Conservation (phyloP, 2,888 invertebrate genomes). For the Enoplolaimus lenunculus region DNA sequence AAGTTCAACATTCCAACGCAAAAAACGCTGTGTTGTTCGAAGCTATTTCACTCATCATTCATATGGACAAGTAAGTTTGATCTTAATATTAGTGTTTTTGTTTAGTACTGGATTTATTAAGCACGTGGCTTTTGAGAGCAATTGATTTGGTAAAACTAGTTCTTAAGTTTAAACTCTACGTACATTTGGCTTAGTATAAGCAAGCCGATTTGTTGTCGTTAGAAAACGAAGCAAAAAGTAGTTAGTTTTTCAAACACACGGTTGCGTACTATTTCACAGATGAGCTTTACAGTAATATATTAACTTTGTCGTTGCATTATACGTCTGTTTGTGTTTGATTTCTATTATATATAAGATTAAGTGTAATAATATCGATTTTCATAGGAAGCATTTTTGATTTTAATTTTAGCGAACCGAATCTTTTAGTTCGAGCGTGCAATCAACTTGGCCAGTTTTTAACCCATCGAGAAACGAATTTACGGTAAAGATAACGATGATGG, state of each 20-base stretch:
- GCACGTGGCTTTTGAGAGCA: background rate
- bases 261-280: too few species aligned
- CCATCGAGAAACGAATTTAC: conserved; percentile 81
- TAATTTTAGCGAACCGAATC: conserved; percentile 36
- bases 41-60: conserved; percentile 97
- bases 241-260: too few species aligned
- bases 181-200: too few species aligned
- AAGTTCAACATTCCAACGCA: conserved; percentile 99
- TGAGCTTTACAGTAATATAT: too few species aligned
- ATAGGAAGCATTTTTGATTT: background rate
- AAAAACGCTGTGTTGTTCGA: conserved; percentile 99
- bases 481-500: too few species aligned
- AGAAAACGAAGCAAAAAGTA: too few species aligned
- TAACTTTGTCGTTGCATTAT: too few species aligned
- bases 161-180: too few species aligned
- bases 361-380: background rate
- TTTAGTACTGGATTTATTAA: background rate
- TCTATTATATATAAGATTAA: too few species aligned
- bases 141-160: too few species aligned
- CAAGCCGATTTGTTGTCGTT: too few species aligned
- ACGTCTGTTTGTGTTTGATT: too few species aligned
- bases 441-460: conserved; percentile 93
- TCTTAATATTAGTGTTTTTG: conserved; percentile 28
- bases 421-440: conserved; percentile 92
- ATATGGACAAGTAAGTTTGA: conserved; percentile 60